Evolutionary conservation across 2,888 invertebrate genomes (phyloP), one percentile per base, ranked within the genome.

Genomic region (Tiliacea citrago): DNA sequence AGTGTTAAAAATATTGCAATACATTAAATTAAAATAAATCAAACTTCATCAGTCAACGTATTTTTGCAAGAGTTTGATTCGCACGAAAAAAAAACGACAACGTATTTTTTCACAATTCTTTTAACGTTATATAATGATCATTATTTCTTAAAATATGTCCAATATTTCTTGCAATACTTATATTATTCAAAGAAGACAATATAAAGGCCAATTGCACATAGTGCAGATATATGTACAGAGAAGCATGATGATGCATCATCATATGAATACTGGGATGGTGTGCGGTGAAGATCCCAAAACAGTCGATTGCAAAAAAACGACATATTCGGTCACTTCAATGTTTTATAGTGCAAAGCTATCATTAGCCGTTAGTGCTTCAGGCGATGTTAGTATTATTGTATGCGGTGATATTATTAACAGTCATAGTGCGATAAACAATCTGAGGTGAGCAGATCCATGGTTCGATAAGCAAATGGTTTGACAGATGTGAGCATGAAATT

Each of bases 391-490:
- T 79, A 77, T 73, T 72, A 63, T 65, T 68, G 66, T 53, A 82
- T 81, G 84, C 73, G 75, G 78, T 84, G 75, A 77, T 68, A 74
- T 74, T 70, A 75, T 77, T 61, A 75, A 85, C 29, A 80, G 29
- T 80, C 69, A 69, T 47, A 75, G 67, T 86, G 88, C 79, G 73
- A 81, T 62, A 79, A 79, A 82, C 60, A 75, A 77, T 76, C 69
- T 70, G 60, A 68, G 53, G 77, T 85, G 80, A 77, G 53, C 65
- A 77, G 75, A 68, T 80, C 73, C 82, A 83, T 81, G 77, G 80
- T 79, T 68, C 73, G 73, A 80, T 83, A 90, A 89, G 90, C 90
- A 79, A 70, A 83, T 88, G 86, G 77, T 73, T 66, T 69, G 67
- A 77, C 62, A 77, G 65, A 82, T 79, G 71, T 66, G 73, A 73